Evolutionary conservation across 2,888 invertebrate species (phyloP).

Genomic region (Lumbricus terrestris): DNA sequence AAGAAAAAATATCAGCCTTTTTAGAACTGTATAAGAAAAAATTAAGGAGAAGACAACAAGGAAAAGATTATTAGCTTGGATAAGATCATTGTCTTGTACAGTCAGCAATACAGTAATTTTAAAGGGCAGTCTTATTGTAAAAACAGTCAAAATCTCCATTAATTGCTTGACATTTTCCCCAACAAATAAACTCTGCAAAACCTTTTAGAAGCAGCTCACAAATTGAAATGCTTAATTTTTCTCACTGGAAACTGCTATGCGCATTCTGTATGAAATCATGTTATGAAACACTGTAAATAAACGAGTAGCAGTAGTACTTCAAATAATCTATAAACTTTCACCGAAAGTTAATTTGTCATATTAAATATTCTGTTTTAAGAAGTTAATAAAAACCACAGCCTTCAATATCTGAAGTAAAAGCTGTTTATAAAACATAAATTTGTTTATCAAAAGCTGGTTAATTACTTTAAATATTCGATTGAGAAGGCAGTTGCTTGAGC

Average conservation of each 20-base stretch:
- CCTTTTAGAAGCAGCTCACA: not conserved
- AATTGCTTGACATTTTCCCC: not conserved
- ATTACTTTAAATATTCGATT: slow-evolving; percentile 51
- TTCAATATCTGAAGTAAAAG: not conserved
- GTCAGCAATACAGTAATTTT: not conserved
- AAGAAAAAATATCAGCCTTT: not conserved
- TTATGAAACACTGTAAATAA: not conserved
- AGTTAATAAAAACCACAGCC: not conserved
- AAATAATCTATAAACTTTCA: not conserved
- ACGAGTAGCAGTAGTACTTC: not conserved
- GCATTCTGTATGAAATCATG: not conserved
- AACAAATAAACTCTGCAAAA: not conserved
- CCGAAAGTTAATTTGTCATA: not conserved
- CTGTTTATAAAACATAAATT: not conserved
- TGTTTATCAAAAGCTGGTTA: not conserved
- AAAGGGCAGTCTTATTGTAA: not conserved
- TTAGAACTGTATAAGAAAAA: not conserved
- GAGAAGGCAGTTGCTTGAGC: slow-evolving; percentile 50
- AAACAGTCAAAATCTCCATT: not conserved
- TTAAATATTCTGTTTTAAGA: not conserved
- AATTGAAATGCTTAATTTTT: not conserved
- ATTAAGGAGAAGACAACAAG: not conserved
- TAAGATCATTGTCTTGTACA: not conserved
- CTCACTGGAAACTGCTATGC: not conserved
- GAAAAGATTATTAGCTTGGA: not conserved